Percentiles rank a stretch among this genome's conserved stretches.
These are phyloP conservation scores for Clunio marinus DNA, from an alignment of 2,888 invertebrate genomes.

Conservation along the genomic window DNA sequence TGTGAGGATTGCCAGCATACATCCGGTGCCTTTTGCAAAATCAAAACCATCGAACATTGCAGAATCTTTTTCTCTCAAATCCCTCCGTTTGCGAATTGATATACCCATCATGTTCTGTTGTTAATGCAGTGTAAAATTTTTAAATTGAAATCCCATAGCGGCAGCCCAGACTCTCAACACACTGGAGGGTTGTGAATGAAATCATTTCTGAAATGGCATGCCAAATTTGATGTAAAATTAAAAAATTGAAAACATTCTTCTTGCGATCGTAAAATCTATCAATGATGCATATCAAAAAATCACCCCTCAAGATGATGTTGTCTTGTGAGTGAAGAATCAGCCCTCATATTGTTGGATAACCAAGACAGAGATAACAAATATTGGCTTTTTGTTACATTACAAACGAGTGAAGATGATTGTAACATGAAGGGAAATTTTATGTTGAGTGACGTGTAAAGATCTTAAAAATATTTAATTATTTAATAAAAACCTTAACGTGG, in stretches of 20 bases:
- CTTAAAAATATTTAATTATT: too few relatives aligned
- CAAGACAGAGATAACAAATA: too few relatives aligned
- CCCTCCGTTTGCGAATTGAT: conserved; percentile 10
- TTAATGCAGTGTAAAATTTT: conserved; percentile 39
- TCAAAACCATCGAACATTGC: neutral
- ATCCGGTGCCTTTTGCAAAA: conserved; percentile 34
- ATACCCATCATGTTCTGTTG: conserved; percentile 27
- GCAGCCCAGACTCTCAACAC: conserved; percentile 20
- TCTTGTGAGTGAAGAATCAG: conserved; percentile 15
- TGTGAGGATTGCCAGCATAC: conserved; percentile 34
- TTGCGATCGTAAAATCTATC: conserved; percentile 23
- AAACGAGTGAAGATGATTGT: too few relatives aligned
- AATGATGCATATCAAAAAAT: conserved; percentile 22
- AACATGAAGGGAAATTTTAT: too few relatives aligned
- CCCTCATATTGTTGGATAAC: too few relatives aligned
- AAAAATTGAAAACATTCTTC: conserved; percentile 29
- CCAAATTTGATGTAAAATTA: conserved; percentile 39
- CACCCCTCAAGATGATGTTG: conserved; percentile 23
- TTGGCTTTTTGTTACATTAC: conserved; percentile 37
- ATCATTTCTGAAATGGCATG: conserved; percentile 20
- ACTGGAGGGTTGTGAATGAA: neutral
- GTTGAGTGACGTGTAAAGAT: too few relatives aligned
- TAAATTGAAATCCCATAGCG: conserved; percentile 38
- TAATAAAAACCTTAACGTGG: too few relatives aligned
- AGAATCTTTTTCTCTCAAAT: neutral